A percentile compares a stretch with the other conserved stretches of the same genome.
Evolutionary conservation across 1,140 invertebrate species (phyloP).

Genomic region (Harpegnathos saltator): DNA sequence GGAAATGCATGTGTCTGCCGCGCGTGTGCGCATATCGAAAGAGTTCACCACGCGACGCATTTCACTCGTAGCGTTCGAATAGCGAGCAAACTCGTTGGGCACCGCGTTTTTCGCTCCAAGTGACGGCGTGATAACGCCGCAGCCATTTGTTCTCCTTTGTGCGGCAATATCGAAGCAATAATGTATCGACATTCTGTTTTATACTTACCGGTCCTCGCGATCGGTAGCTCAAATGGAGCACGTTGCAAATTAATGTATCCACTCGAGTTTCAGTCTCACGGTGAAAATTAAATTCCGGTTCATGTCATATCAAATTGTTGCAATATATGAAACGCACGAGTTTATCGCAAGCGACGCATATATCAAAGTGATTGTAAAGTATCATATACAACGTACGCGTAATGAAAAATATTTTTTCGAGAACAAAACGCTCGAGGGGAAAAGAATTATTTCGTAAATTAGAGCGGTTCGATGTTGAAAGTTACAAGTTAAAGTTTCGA

Average conservation of each 20-base stretch:
- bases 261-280: not conserved
- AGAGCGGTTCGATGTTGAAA: not conserved
- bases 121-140: slow-evolving; percentile 21
- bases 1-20: slow-evolving; percentile 6
- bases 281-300: slow-evolving; percentile 36
- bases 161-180: slow-evolving; percentile 7
- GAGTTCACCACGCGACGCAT: slow-evolving; percentile 14
- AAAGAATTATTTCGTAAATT: slow-evolving; percentile 20
- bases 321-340: slow-evolving; percentile 14
- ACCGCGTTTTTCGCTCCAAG: slow-evolving; percentile 6
- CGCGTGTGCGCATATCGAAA: not conserved
- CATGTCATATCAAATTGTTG: slow-evolving; percentile 28
- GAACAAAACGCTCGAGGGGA: not conserved
- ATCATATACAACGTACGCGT: not conserved
- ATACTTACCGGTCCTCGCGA: slow-evolving; percentile 2
- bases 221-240: not conserved
- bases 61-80: slow-evolving; percentile 14
- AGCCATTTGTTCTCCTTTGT: slow-evolving; percentile 11
- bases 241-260: not conserved
- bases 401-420: not conserved
- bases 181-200: slow-evolving; percentile 19
- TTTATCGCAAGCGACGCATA: not conserved
- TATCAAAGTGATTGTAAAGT: not conserved
- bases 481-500: no score
- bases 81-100: slow-evolving; percentile 1